phyloP scores from a whole-genome alignment of 2,113 vertebrate species.

The Pyrgilauda ruficollis region DNA sequence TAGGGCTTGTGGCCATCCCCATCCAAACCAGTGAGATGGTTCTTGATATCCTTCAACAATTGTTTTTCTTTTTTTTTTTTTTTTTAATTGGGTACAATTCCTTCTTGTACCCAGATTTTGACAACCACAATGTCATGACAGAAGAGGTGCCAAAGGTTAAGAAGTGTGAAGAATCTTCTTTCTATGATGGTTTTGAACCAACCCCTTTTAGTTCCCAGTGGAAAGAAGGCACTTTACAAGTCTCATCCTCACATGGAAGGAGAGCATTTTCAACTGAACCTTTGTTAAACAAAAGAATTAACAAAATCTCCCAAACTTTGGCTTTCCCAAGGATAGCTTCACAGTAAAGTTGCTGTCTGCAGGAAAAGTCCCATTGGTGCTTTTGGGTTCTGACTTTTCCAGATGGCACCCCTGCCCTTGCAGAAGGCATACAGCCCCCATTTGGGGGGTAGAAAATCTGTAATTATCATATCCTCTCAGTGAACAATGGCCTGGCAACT shows the following conservation, averaged over 20 bases:
- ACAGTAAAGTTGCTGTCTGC: not conserved
- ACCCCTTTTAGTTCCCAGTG: not conserved
- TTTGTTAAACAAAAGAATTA: not conserved
- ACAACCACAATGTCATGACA: not conserved
- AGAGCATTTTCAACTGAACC: not conserved
- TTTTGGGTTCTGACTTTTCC: not conserved
- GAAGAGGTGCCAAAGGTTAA: not conserved
- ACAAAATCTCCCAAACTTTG: not conserved
- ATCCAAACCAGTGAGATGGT: not conserved
- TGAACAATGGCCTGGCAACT: not conserved
- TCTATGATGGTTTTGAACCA: not conserved
- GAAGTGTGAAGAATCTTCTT: not conserved
- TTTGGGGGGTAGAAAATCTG: not conserved
- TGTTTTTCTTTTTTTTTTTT: not conserved
- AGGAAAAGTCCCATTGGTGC: not conserved
- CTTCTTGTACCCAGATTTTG: too few relatives aligned
- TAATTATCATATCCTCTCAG: not conserved
- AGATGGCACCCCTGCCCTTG: not conserved
- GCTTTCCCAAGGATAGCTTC: not conserved
- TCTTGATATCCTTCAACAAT: not conserved
- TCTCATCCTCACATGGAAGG: not conserved
- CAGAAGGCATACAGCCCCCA: accelerated
- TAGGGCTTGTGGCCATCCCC: not conserved
- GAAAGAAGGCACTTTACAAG: not conserved
- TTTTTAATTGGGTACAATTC: too few relatives aligned